Conservation (phyloP, 2,888 invertebrate genomes). For the Charanyca ferruginea region DNA sequence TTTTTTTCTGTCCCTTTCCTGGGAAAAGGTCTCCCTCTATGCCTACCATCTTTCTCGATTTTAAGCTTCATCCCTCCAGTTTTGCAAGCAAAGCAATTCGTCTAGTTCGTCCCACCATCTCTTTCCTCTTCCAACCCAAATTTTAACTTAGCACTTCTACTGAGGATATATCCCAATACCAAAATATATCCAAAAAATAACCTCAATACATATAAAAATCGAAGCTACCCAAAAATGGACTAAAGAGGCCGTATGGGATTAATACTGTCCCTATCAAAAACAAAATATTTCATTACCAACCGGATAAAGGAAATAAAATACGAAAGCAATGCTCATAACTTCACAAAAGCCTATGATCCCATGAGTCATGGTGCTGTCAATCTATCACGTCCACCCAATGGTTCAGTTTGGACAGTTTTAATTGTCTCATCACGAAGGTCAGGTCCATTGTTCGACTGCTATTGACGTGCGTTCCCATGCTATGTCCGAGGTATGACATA, state of each 20-base stretch:
- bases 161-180: not conserved
- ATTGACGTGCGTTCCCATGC: constrained; percentile 58
- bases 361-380: constrained; percentile 48
- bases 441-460: constrained; percentile 54
- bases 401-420: constrained; percentile 58
- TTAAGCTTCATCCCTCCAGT: too few relatives aligned
- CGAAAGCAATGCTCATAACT: constrained; percentile 36
- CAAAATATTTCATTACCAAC: constrained; percentile 8
- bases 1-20: too few relatives aligned
- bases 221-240: not conserved
- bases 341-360: constrained; percentile 34
- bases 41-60: too few relatives aligned
- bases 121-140: too few relatives aligned
- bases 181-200: constrained; percentile 15
- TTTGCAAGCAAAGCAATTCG: too few relatives aligned
- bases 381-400: constrained; percentile 46
- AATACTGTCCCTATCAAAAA: constrained; percentile 9
- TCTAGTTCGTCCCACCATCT: too few relatives aligned
- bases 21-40: too few relatives aligned
- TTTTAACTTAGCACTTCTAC: not conserved
- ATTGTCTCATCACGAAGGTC: constrained; percentile 58
- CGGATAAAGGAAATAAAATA: constrained; percentile 28
- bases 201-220: not conserved
- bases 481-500: constrained; percentile 47
- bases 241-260: not conserved